These are phyloP conservation scores for Zeuzera pyrina DNA, from an alignment of 2,888 invertebrate genomes.

Conservation along the genomic window DNA sequence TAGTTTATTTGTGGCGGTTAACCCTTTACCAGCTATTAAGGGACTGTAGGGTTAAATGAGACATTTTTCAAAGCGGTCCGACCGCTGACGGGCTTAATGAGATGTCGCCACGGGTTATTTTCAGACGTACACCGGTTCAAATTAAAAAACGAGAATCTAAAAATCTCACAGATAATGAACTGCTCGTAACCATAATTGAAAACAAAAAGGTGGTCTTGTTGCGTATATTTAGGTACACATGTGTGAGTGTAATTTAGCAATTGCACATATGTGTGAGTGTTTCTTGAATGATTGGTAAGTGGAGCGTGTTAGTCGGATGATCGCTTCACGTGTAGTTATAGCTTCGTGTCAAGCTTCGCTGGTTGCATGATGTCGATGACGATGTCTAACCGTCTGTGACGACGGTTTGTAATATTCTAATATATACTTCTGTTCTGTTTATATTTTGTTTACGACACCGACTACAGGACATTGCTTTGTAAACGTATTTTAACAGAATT, in stretches of 20 bases:
- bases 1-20: conserved; percentile 63
- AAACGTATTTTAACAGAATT: too few relatives aligned
- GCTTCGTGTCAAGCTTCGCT: conserved; percentile 41
- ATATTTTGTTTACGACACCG: conserved; percentile 9
- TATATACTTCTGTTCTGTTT: conserved; percentile 12
- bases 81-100: conserved; percentile 66
- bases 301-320: conserved; percentile 47
- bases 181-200: conserved; percentile 26
- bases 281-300: conserved; percentile 55
- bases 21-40: conserved; percentile 67
- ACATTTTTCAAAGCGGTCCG: conserved; percentile 63
- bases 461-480: too few relatives aligned
- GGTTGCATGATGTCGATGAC: conserved; percentile 23
- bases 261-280: conserved; percentile 22
- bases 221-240: neutral
- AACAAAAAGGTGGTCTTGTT: conserved; percentile 23
- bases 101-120: conserved; percentile 66
- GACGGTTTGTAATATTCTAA: conserved; percentile 7
- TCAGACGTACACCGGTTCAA: conserved; percentile 30
- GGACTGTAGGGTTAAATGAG: conserved; percentile 61
- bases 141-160: conserved; percentile 15
- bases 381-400: conserved; percentile 35
- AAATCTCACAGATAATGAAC: conserved; percentile 21
- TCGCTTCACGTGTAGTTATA: conserved; percentile 36
- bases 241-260: conserved; percentile 7